phyloP scores from a whole-genome alignment of 2,113 vertebrate species.

The Urocitellus parryii region DNA sequence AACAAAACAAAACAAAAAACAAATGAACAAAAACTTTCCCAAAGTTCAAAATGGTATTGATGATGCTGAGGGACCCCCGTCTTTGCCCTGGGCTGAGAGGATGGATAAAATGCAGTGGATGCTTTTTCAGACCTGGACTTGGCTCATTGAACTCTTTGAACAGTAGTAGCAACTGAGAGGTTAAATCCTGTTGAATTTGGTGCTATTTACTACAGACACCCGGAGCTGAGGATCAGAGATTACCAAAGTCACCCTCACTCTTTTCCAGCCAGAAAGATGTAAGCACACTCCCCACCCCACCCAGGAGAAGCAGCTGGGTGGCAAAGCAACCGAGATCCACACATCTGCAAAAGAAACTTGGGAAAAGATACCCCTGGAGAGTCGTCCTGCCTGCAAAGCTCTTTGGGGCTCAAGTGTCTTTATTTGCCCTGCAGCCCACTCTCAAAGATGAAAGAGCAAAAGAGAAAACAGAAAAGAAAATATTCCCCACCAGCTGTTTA shows the following conservation, averaged over 20 bases:
- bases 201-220: background rate
- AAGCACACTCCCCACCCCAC: background rate
- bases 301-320: background rate
- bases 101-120: background rate
- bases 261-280: background rate
- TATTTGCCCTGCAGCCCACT: slow-evolving; percentile 22
- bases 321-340: background rate
- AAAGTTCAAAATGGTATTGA: slow-evolving; percentile 51
- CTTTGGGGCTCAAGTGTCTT: background rate
- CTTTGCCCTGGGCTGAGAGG: background rate
- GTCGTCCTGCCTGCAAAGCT: background rate
- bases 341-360: slow-evolving; percentile 72
- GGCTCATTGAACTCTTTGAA: background rate
- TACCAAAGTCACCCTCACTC: background rate
- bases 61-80: background rate
- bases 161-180: background rate
- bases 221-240: background rate
- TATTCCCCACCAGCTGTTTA: slow-evolving; percentile 64
- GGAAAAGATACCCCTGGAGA: slow-evolving; percentile 32
- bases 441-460: background rate
- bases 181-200: slow-evolving; percentile 8
- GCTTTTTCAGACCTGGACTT: background rate
- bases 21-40: slow-evolving; percentile 46
- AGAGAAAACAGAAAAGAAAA: slow-evolving; percentile 44
- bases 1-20: background rate